Percentiles rank a stretch among this genome's conserved stretches.
Evolutionary conservation across 2,888 invertebrate genomes (phyloP).

Genomic region (Lithophane semibrunnea): DNA sequence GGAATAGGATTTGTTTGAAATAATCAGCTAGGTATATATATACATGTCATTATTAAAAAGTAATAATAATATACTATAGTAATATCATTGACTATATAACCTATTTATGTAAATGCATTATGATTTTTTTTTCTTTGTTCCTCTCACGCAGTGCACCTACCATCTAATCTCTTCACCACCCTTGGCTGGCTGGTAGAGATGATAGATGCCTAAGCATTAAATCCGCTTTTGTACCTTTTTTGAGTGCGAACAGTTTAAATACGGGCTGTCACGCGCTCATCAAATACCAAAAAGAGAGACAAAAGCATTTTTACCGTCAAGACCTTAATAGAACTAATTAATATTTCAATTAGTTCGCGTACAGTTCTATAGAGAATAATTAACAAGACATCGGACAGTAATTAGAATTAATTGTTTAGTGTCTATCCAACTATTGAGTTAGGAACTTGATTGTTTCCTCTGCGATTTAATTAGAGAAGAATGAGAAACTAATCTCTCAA

Average conservation of each 20-base stretch:
- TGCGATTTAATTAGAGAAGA: slow-evolving; percentile 34
- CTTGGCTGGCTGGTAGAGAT: too few species aligned
- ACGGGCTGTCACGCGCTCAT: not conserved
- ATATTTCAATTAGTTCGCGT: slow-evolving; percentile 45
- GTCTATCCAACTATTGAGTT: slow-evolving; percentile 14
- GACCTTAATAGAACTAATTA: slow-evolving; percentile 36
- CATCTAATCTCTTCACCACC: too few species aligned
- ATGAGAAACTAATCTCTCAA: not conserved
- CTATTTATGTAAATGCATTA: too few species aligned
- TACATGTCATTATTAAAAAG: too few species aligned
- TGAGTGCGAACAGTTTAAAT: too few species aligned
- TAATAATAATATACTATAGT: too few species aligned
- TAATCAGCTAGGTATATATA: too few species aligned
- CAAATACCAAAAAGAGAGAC: not conserved
- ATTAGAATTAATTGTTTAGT: slow-evolving; percentile 62
- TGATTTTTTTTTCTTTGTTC: too few species aligned
- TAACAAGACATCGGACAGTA: slow-evolving; percentile 47
- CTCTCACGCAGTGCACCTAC: too few species aligned
- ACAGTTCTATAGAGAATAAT: slow-evolving; percentile 52
- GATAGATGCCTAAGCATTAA: too few species aligned
- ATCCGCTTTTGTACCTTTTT: too few species aligned
- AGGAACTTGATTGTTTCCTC: slow-evolving; percentile 29
- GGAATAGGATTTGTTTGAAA: not conserved
- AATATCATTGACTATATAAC: too few species aligned
- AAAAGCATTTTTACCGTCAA: slow-evolving; percentile 12